These are phyloP conservation scores for Phalera bucephala DNA, from an alignment of 2,888 invertebrate genomes.

Conservation along the genomic window DNA sequence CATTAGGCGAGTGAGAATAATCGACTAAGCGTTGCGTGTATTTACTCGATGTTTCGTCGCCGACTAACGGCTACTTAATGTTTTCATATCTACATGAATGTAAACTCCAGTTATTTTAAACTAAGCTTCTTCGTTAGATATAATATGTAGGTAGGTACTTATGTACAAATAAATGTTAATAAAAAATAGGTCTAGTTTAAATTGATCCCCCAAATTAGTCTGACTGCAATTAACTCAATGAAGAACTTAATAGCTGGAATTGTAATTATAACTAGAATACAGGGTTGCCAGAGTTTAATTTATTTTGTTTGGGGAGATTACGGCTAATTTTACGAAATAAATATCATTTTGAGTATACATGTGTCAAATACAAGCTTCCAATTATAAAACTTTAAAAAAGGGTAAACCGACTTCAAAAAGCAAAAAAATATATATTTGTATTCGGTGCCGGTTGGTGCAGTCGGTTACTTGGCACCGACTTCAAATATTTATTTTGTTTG, in stretches of 20 bases:
- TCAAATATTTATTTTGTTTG: no score
- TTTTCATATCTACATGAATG: conserved; percentile 35
- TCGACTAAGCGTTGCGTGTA: background rate
- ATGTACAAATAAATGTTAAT: conserved; percentile 73
- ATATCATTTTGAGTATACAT: no score
- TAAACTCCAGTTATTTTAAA: conserved; percentile 46
- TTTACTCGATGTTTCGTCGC: conserved; percentile 8
- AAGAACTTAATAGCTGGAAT: conserved; percentile 31
- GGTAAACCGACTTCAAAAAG: no score
- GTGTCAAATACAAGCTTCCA: no score
- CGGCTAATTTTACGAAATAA: no score
- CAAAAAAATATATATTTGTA: no score
- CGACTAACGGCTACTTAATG: conserved; percentile 22
- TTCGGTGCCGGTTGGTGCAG: no score
- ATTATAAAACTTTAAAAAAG: no score
- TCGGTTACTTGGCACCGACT: no score
- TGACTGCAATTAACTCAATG: conserved; percentile 27
- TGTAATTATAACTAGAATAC: conserved; percentile 31
- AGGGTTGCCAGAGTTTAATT: no score
- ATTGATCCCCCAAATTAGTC: conserved; percentile 19
- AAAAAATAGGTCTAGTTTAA: conserved; percentile 37
- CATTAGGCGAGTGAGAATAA: background rate
- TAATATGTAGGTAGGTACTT: conserved; percentile 54
- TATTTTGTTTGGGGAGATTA: no score
- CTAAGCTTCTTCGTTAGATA: conserved; percentile 56